Conservation (phyloP, 2,888 invertebrate species). For the Xestia rhomboidea region DNA sequence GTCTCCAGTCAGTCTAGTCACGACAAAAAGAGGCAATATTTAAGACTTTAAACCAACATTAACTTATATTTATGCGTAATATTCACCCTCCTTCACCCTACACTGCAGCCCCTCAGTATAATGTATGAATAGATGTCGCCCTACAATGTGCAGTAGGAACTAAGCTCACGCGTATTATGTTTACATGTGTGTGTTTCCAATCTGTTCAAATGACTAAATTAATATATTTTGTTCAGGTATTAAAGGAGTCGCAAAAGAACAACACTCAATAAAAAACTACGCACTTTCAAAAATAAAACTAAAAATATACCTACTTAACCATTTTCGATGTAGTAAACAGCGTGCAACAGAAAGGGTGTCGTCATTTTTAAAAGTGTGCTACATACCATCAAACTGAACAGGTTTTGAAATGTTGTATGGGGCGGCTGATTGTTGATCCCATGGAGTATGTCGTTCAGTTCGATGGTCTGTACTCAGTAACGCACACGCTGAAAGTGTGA, state of each 20-base stretch:
- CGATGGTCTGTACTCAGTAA: background rate
- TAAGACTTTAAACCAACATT: background rate
- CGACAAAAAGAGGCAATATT: background rate
- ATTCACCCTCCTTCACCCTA: conserved; percentile 2
- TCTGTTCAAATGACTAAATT: background rate
- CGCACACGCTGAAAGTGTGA: background rate
- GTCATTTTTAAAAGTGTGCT: background rate
- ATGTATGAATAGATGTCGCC: background rate
- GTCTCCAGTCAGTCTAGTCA: background rate
- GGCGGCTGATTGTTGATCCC: background rate
- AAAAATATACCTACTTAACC: background rate
- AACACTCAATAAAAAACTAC: conserved; percentile 6
- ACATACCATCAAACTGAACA: background rate
- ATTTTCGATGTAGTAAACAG: background rate
- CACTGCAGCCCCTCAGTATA: background rate
- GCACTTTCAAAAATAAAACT: background rate
- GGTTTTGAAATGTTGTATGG: background rate
- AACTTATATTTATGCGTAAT: background rate
- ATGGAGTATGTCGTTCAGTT: background rate
- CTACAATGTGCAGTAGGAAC: conserved; percentile 18
- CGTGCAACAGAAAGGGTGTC: background rate
- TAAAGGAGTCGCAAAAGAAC: conserved; percentile 3
- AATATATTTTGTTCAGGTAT: conserved; percentile 25
- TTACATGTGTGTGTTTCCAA: conserved; percentile 33
- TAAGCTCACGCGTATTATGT: conserved; percentile 25